Percentiles rank a stretch among this genome's conserved stretches.
Conservation (phyloP, 2,113 vertebrate species). For the Colistium nudipinnis region DNA sequence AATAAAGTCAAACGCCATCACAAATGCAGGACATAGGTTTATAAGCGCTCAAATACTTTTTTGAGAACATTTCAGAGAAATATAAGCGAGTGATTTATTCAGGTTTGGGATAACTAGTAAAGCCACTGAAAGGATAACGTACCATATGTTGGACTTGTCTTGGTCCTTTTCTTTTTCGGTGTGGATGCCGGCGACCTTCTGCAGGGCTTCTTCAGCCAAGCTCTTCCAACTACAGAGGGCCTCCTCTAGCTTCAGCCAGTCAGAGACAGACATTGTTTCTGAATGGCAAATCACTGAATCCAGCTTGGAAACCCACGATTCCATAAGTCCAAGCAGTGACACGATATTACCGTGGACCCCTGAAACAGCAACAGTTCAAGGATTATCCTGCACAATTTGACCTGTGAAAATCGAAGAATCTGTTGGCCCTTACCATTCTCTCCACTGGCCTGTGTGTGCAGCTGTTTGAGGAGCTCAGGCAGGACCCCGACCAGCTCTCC, state of each 20-base stretch:
- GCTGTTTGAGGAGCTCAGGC: slow-evolving; percentile 71
- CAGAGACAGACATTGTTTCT: slow-evolving; percentile 32
- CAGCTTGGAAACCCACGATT: slow-evolving; percentile 78
- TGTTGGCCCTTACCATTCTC: slow-evolving; percentile 80
- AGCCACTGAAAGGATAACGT: slow-evolving; percentile 44
- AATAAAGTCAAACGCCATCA: too few species aligned
- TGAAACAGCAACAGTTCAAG: slow-evolving; percentile 51
- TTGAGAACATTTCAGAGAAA: too few species aligned
- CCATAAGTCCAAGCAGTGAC: slow-evolving; percentile 71
- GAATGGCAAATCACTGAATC: slow-evolving; percentile 19
- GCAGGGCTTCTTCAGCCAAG: slow-evolving; percentile 66
- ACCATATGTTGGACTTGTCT: slow-evolving; percentile 54
- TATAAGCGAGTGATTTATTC: too few species aligned
- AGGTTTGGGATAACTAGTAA: neutral
- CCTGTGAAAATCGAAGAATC: neutral
- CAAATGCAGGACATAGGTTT: too few species aligned
- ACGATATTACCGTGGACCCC: slow-evolving; percentile 75
- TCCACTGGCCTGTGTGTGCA: slow-evolving; percentile 74
- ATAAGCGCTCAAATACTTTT: too few species aligned
- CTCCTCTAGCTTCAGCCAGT: slow-evolving; percentile 75
- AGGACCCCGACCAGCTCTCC: slow-evolving; percentile 67
- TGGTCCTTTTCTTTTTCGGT: neutral
- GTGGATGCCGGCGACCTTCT: slow-evolving; percentile 48
- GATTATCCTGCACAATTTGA: neutral
- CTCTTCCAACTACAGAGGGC: slow-evolving; percentile 69